Base-by-base conservation (phyloP, 2,797 vertebrate species). In the Schizopygopsis malacanthus region DNA sequence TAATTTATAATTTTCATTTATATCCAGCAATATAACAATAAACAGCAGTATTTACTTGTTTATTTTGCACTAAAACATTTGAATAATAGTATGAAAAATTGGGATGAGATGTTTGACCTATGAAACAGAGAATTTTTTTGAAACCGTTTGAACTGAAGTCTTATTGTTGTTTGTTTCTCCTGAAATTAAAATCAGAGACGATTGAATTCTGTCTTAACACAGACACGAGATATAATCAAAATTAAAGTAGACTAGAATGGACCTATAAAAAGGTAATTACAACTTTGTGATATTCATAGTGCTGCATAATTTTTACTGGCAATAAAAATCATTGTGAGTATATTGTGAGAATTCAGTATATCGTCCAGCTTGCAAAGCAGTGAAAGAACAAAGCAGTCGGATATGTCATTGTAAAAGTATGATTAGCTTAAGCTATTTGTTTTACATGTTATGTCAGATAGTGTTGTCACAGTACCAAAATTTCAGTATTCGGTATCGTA, bases 391-490 rank as follows among this genome's bases (percentile, higher is more conserved):
- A 56, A 43, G 67, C 20, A 25, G 5, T 12, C 15, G 2, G 10
- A 22, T 45, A 28, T 52, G 10, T 20, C 15, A 76, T 83, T 50
- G 3, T 12, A 11, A 67, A 52, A 52, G 50, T 25, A 79, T 79
- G 65, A n/a, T 70, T 79, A 15, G 63, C 50, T 79, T 56, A 28
- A 45, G 6, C 20, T 22, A 13, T 77, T 47, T 20, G 7, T 77
- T 77, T 73, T 52, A 59, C 12, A 28, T 75, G 15, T 65, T 47
- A 43, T 82, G 47, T 83, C 54, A 33, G 33, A 33, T 33, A 33
- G 33, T 33, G 33, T 33, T 33, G 33, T 33, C 33, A 33, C 33
- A 3, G 33, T 33, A 33, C 33, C 33, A 33, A 33, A 33, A 33
- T 33, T 33, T 33, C 33, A 33, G 33, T 33, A 33, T 33, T 33